Base-by-base conservation (phyloP, 1,140 invertebrate genomes). In the Hyles euphorbiae region DNA sequence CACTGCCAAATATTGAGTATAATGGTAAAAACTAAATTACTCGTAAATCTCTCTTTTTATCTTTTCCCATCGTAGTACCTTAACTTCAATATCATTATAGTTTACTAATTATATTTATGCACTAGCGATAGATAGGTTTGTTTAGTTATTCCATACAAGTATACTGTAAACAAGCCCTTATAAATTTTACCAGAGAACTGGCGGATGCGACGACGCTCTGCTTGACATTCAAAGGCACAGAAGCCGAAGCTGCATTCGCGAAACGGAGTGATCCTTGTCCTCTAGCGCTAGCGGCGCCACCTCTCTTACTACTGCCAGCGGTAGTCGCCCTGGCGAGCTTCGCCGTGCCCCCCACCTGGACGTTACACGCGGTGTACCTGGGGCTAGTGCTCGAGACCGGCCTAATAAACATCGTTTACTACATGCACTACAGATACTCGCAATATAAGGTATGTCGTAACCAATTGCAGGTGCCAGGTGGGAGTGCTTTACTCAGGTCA, bases 171-270 rank as follows among this genome's bases (percentile, higher is more conserved):
- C 22, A 1, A 22, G 22, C 22, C 22, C 22, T 22, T 22, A 22
- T 22, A 22, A 22, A 22, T 22, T 0, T 22, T 22, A 8, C 43
- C 57, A 93, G 92, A 65, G 93, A 95, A 70, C 74, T 96, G 55
- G 91, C 91, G 33, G 92, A 93, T 56, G 92, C 94, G 63, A 93
- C 93, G 3, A 92, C 90, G 32, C 90, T 92, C 65, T 84, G 94
- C 64, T 84, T 95, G 61, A 89, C 90, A 34, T 96, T 96, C 85
- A 92, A 91, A 56, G 91, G 94, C 58, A 72, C 78, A 2, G 89
- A 88, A 12, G 91, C 92, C 46, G 95, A 96, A 74, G 87, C 85
- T 40, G 92, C 91, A 32, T 96, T 93, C 77, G 90, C 91, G 34
- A 87, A 90, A 8, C 91, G 93, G 48, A 64, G 53, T 4, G 82